Evolutionary conservation across 2,888 invertebrate genomes (phyloP).

Genomic region (Lasioglossum pauxillum): DNA sequence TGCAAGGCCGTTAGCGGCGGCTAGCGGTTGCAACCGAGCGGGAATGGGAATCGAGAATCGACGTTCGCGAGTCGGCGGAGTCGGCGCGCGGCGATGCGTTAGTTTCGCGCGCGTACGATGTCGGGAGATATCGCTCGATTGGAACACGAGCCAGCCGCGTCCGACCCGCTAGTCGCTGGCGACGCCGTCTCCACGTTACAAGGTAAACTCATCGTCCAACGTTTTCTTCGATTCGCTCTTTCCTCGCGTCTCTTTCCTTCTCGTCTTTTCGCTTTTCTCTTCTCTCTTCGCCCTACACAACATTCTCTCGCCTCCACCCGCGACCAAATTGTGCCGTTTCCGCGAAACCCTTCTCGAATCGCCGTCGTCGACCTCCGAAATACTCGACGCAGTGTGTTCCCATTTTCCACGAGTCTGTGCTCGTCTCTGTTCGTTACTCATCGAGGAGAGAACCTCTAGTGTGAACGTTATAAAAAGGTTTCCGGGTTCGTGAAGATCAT

Average conservation of each 20-base stretch:
- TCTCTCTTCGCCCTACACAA: not conserved
- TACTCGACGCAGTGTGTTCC: not conserved
- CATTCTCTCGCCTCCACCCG: not conserved
- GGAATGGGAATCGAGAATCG: conserved; percentile 10
- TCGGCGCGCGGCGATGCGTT: conserved; percentile 50
- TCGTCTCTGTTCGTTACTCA: not conserved
- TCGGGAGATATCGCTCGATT: conserved; percentile 59
- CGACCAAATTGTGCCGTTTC: not conserved
- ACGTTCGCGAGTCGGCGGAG: conserved; percentile 18
- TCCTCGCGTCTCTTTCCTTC: too few relatives aligned
- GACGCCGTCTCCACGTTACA: conserved; percentile 37
- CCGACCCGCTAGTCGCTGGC: conserved; percentile 49
- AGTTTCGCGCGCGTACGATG: conserved; percentile 56
- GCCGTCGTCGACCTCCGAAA: not conserved
- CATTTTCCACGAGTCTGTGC: not conserved
- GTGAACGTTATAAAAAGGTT: not conserved
- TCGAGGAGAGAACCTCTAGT: not conserved
- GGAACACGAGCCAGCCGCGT: conserved; percentile 53
- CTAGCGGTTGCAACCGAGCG: conserved; percentile 17
- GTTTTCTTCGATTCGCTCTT: not conserved
- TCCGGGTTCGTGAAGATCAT: not conserved
- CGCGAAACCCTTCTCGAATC: not conserved
- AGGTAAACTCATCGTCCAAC: conserved; percentile 41
- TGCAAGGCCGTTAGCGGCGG: conserved; percentile 10
- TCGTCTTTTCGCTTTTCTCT: not conserved